These are phyloP conservation scores for Sinosuthora webbiana DNA, from an alignment of 2,113 vertebrate species.

Conservation along the genomic window DNA sequence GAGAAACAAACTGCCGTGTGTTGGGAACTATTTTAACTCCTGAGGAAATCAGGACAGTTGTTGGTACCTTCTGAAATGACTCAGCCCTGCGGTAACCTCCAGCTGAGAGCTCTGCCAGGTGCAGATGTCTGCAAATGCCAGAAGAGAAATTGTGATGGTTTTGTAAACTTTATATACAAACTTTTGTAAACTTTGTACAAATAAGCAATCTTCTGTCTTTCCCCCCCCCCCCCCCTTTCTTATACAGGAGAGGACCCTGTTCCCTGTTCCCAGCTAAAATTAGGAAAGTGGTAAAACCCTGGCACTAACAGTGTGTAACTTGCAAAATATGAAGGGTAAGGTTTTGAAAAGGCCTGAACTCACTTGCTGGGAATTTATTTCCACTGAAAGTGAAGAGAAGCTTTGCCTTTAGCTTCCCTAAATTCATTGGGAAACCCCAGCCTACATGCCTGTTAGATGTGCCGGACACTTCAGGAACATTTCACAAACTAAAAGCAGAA, in stretches of 20 bases:
- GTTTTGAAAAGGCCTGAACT: neutral
- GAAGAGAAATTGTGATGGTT: neutral
- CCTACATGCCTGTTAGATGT: neutral
- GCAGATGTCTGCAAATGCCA: neutral
- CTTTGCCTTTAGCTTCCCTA: neutral
- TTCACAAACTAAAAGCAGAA: neutral
- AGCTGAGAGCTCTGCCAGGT: neutral
- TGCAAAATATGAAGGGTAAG: neutral
- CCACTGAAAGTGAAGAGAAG: neutral
- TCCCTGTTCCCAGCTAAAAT: neutral
- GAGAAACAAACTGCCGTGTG: neutral
- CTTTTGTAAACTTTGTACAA: neutral
- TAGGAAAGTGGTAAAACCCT: neutral
- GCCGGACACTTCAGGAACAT: neutral
- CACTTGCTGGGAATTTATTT: neutral
- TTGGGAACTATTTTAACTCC: neutral
- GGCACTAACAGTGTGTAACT: neutral
- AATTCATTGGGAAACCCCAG: neutral
- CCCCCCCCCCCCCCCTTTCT: fast-evolving
- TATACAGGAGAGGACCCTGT: neutral
- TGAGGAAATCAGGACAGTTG: neutral
- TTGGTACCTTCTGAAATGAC: neutral
- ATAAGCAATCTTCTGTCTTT: neutral
- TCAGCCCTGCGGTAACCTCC: neutral
- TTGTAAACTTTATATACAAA: neutral